Percentiles rank a stretch among this genome's conserved stretches.
phyloP scores from a whole-genome alignment of 2,113 vertebrate genomes.

The Entomyzon cyanotis region DNA sequence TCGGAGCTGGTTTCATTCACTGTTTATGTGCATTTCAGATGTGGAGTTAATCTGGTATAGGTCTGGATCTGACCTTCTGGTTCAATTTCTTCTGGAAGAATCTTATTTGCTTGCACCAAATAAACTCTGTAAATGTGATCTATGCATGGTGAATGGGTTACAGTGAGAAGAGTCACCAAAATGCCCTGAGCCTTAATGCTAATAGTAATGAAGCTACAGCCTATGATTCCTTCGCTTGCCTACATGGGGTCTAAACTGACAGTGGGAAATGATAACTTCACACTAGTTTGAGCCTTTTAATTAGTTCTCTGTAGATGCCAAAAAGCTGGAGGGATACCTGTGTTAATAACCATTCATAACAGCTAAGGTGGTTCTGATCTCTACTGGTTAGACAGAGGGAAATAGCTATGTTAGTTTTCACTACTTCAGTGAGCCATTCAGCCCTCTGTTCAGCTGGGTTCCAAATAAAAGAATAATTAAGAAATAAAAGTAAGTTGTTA shows the following conservation, averaged over 20 bases:
- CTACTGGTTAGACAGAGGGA: neutral
- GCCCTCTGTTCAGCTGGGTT: neutral
- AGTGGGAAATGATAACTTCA: neutral
- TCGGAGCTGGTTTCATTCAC: neutral
- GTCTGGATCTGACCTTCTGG: neutral
- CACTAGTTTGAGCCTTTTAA: neutral
- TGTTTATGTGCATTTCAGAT: neutral
- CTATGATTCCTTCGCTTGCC: neutral
- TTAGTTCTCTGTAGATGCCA: neutral
- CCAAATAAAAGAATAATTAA: slow-evolving; percentile 19
- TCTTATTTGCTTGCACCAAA: neutral
- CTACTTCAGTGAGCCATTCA: neutral
- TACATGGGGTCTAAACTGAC: neutral
- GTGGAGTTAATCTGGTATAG: neutral
- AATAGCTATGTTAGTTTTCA: neutral
- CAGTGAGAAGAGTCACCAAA: neutral
- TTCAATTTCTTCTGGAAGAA: neutral
- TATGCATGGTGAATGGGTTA: neutral
- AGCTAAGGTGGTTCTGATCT: neutral
- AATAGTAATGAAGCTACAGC: neutral
- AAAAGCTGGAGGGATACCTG: neutral
- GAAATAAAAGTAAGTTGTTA: slow-evolving; percentile 37
- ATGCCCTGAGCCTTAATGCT: neutral
- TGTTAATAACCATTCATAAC: neutral
- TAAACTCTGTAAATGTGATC: neutral